Evolutionary conservation across 2,888 invertebrate species (phyloP), one percentile per base, ranked within the genome.

Genomic region (Brachypterus glaber): DNA sequence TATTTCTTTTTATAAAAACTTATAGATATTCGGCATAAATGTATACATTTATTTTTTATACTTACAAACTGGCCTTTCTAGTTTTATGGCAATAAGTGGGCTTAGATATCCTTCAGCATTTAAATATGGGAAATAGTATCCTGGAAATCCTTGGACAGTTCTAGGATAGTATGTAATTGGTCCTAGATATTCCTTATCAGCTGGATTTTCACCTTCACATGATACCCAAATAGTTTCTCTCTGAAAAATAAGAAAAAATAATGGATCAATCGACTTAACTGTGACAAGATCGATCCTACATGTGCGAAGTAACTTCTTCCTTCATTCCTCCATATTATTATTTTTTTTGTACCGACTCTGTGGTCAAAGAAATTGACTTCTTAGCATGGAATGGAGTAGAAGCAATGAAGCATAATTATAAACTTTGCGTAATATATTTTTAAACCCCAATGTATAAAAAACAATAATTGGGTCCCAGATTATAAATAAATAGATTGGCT

Each of bases 131-230:
- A 86, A 92, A 67, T 84, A 92, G 60, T 84, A 89, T 1, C 87
- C 87, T 0, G 89, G 88, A 61, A 90, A 89, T 36, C 91, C 90
- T 52, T 79, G 75, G 16, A 59, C 48, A 4, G 27, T 30, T 52
- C 79, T 73, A 0, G 90, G 90, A 48, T 78, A 70, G 68, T 92
- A 92, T 43, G 76, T 71, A 44, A 95, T 72, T 2, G 82, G 79
- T 0, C 93, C 95, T 46, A 95, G 76, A 64, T 91, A 88, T 66
- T 96, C 95, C 41, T 82, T 72, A 67, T 95, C 95, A 1, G 87
- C 85, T 0, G 91, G 84, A 67, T 89, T 90, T 72, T 95, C 93
- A 31, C 96, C 96, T 54, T 87, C 82, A 62, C 96, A 97, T 4
- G 88, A 84, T 9, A 96, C 78, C 83, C 92, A 93, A 48, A 95